Conservation (phyloP, 2,113 vertebrate genomes). For the Jacana jacana region DNA sequence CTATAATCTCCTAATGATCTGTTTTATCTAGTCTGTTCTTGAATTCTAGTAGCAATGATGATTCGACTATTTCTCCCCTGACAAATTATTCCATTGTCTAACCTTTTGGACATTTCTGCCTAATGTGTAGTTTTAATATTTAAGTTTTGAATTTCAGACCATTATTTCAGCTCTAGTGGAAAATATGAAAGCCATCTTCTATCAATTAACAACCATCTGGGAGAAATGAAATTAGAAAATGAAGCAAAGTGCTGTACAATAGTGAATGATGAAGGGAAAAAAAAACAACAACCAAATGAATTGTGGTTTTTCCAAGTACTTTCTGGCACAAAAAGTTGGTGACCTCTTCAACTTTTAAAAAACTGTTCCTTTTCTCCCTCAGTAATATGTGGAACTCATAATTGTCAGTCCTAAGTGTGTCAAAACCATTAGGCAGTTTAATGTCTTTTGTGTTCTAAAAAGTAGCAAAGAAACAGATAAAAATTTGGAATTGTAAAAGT, state of each 20-base stretch:
- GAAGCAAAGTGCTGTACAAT: neutral
- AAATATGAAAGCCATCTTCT: conserved; percentile 47
- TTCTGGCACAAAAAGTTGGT: neutral
- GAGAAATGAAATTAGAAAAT: conserved; percentile 31
- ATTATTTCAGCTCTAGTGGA: conserved; percentile 41
- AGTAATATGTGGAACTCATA: neutral
- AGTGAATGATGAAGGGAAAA: neutral
- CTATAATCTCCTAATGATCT: conserved; percentile 31
- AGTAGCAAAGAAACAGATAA: neutral
- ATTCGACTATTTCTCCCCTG: conserved; percentile 31
- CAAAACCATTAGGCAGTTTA: neutral
- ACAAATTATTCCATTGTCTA: conserved; percentile 59
- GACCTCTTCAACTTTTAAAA: neutral
- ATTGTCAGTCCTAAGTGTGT: neutral
- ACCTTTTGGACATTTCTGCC: conserved; percentile 49
- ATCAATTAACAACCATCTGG: conserved; percentile 51
- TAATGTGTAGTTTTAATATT: conserved; percentile 65
- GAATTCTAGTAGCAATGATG: conserved; percentile 4
- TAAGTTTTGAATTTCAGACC: conserved; percentile 60
- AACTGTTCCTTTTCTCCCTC: neutral
- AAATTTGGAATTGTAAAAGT: neutral
- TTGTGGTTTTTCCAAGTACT: neutral
- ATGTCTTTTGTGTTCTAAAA: neutral
- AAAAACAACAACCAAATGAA: neutral
- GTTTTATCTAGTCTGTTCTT: conserved; percentile 14